Conservation (phyloP, 1,140 invertebrate genomes). For the Drosophila gunungcola region DNA sequence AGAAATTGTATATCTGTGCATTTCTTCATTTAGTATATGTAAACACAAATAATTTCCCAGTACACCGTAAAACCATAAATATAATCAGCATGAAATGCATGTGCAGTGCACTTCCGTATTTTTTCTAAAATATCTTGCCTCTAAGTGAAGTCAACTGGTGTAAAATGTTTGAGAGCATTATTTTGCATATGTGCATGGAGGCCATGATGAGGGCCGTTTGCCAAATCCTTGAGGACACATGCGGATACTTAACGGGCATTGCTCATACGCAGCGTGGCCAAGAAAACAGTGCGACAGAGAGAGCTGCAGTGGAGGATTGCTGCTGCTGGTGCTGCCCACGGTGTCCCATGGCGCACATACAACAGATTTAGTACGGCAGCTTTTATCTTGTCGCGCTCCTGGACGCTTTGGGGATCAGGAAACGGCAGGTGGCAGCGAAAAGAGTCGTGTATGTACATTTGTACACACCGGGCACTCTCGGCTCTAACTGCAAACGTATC, state of each 20-base stretch:
- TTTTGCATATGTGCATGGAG: conserved; percentile 66
- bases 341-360: conserved; percentile 69
- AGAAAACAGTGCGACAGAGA: conserved; percentile 5
- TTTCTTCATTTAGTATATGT: too few relatives aligned
- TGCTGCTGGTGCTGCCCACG: conserved; percentile 2
- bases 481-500: conserved; percentile 22
- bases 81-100: conserved; percentile 44
- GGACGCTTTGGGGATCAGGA: conserved; percentile 60
- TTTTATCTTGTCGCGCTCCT: conserved; percentile 76
- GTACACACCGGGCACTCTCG: conserved; percentile 47
- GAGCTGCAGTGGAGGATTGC: conserved; percentile 24
- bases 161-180: conserved; percentile 63
- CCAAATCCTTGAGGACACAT: conserved; percentile 34
- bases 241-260: conserved; percentile 24
- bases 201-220: conserved; percentile 14
- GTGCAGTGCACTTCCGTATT: conserved; percentile 22
- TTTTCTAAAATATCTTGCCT: conserved; percentile 31
- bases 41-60: too few relatives aligned
- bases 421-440: conserved; percentile 42
- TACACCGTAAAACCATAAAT: too few relatives aligned
- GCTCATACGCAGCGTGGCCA: conserved; percentile 71
- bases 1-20: too few relatives aligned
- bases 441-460: conserved; percentile 60
- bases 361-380: conserved; percentile 72
- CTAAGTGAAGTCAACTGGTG: conserved; percentile 72